phyloP scores from a whole-genome alignment of 2,888 invertebrate species.

The Zelleria hepariella region DNA sequence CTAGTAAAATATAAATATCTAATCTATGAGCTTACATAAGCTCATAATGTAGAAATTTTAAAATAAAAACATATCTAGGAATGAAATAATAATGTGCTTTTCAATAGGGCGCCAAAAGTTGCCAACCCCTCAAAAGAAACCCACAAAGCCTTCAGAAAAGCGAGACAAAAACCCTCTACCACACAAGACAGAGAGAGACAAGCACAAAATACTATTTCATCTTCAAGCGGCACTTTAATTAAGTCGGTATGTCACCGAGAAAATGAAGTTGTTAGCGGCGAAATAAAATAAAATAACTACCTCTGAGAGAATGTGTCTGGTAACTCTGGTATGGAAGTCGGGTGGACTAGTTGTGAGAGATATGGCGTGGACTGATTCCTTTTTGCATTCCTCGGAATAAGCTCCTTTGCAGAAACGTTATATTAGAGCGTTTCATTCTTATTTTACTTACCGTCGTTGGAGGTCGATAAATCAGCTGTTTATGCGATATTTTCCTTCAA shows the following conservation, averaged over 20 bases:
- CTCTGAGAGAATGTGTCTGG: neutral
- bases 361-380: neutral
- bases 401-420: neutral
- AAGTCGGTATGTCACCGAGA: conserved; percentile 8
- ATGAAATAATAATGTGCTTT: too few species aligned
- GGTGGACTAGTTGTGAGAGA: neutral
- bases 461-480: too few species aligned
- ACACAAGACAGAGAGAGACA: neutral
- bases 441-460: too few species aligned
- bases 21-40: too few species aligned
- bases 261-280: conserved; percentile 9
- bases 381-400: neutral
- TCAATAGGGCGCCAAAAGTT: neutral
- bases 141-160: neutral
- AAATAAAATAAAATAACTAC: conserved; percentile 8
- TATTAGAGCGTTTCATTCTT: too few species aligned
- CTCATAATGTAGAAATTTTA: too few species aligned
- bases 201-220: neutral
- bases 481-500: too few species aligned
- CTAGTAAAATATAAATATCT: too few species aligned
- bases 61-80: too few species aligned
- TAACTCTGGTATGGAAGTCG: neutral
- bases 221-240: conserved; percentile 8
- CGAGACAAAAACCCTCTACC: neutral
- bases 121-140: neutral